These are phyloP conservation scores for Pollicipes pollicipes DNA, from an alignment of 1,140 invertebrate species.

Conservation along the genomic window DNA sequence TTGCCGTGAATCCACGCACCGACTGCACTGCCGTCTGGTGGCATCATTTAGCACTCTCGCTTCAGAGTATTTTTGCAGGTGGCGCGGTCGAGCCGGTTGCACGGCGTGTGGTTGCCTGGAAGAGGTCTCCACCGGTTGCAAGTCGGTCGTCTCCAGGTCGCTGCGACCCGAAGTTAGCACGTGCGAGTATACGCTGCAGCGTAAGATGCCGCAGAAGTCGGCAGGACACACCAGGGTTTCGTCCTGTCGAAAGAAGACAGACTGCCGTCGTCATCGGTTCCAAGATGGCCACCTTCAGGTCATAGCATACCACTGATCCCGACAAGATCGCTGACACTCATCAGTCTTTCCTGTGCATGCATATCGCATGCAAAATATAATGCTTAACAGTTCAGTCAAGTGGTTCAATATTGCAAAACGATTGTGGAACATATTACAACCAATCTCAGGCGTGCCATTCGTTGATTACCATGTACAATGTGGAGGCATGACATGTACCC, in stretches of 20 bases:
- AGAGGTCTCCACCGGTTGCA: background rate
- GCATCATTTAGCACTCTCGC: background rate
- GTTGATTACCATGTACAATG: too few species aligned
- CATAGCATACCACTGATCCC: too few species aligned
- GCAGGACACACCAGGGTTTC: background rate
- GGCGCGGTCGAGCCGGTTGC: background rate
- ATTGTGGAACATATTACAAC: too few species aligned
- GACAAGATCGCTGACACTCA: too few species aligned
- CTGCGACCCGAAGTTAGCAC: background rate
- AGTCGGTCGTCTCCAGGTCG: background rate
- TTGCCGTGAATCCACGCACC: background rate
- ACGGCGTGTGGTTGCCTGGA: background rate
- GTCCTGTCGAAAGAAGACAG: background rate
- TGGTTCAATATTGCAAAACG: too few species aligned
- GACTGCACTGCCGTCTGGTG: background rate
- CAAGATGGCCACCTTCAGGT: too few species aligned
- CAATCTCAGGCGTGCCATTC: too few species aligned
- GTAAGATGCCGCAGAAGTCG: background rate
- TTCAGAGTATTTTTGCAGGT: background rate
- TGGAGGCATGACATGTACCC: too few species aligned
- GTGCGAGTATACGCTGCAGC: background rate
- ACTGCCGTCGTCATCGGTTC: too few species aligned
- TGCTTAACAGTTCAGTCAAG: too few species aligned
- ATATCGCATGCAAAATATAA: too few species aligned
- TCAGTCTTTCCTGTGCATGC: too few species aligned